Evolutionary conservation across 2,888 invertebrate genomes (phyloP), one percentile per base, ranked within the genome.

Genomic region (Eledone cirrhosa): DNA sequence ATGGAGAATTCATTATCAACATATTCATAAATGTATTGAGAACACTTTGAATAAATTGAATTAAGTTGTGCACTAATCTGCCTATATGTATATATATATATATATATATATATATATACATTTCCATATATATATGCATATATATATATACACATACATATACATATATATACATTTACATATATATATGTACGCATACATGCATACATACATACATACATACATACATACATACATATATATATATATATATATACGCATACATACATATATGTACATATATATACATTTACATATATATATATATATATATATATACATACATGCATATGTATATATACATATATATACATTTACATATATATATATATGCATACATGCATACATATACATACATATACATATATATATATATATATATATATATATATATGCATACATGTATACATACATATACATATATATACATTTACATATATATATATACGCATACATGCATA

Each of bases 391-490:
- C 24, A 63, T 63, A 48, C n/a, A 77, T 3, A 16, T 2, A 22
- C 14, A n/a, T 27, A 2, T n/a, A 27, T 22, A 5, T 77, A 77
- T 24, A 24, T 13, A 48, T 24, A 77, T 53, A 59, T 31, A 77
- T 77, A 31, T 77, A 29, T 29, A 77, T 77, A 77, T 31, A 77
- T 77, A 63, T 77, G 29, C 59, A 59, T 77, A 77, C 59, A 59
- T 29, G 59, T 59, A 59, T 77, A 59, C 29, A 77, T 77, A 77
- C 29, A 59, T 59, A 59, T 59, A 59, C 29, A 59, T 77, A 77
- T 77, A 65, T 63, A 59, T 29, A 65, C 31, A 29, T 22, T 33
- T 65, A 29, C 63, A 33, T 65, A 48, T 77, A 22, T 77, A 31
- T 63, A 24, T 13, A 48, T 59, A 59, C 59, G 24, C 13, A 5